These are phyloP conservation scores for Halcyon badia DNA, from an alignment of 2,797 vertebrate genomes.

Conservation along the genomic window DNA sequence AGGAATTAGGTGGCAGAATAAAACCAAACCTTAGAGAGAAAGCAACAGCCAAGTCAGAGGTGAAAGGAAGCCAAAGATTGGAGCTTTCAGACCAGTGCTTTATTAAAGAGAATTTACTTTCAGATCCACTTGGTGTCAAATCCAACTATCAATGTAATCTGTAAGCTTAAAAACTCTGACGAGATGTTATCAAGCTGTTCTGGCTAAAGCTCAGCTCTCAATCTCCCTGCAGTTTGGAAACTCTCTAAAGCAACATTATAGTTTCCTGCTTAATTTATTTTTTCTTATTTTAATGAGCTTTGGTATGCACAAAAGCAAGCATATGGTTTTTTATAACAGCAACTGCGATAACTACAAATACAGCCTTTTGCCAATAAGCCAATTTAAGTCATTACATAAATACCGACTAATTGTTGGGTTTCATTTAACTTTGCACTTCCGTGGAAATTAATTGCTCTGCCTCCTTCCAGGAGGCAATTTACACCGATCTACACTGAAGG, in stretches of 20 bases:
- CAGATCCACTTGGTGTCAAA: neutral
- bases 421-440: neutral
- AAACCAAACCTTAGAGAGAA: neutral
- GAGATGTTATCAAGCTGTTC: neutral
- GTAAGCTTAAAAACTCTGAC: neutral
- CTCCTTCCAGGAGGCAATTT: neutral
- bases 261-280: neutral
- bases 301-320: neutral
- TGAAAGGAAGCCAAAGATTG: neutral
- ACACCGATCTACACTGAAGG: neutral
- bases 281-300: neutral
- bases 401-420: neutral
- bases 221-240: neutral
- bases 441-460: neutral
- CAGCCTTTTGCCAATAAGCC: neutral
- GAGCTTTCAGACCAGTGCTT: neutral
- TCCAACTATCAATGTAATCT: neutral
- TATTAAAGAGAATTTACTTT: neutral
- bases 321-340: neutral
- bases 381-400: neutral
- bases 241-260: neutral
- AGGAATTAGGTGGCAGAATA: neutral
- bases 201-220: neutral
- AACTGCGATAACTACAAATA: neutral
- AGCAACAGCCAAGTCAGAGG: neutral